Evolutionary conservation across 1,140 invertebrate genomes (phyloP).

Genomic region (Drosophila sproati): DNA sequence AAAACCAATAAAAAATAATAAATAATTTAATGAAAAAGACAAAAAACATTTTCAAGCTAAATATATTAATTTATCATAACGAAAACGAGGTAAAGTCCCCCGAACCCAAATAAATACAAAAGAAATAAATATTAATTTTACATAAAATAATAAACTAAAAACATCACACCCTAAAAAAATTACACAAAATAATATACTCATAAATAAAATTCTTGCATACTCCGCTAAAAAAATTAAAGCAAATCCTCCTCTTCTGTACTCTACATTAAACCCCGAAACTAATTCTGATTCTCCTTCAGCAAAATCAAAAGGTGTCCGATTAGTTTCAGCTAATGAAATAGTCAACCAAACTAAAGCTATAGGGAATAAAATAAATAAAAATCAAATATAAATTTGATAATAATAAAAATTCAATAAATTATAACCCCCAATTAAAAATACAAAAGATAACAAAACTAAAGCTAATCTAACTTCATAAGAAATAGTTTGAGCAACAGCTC

Average conservation of each 20-base stretch:
- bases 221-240: conserved; percentile 90
- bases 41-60: conserved; percentile 81
- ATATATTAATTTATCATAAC: conserved; percentile 83
- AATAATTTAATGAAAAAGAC: conserved; percentile 71
- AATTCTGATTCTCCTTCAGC: conserved; percentile 90
- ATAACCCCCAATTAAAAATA: conserved; percentile 65
- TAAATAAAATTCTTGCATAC: conserved; percentile 86
- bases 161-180: conserved; percentile 87
- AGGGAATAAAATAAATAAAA: conserved; percentile 85
- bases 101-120: conserved; percentile 84
- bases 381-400: conserved; percentile 85
- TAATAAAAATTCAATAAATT: conserved; percentile 65
- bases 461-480: conserved; percentile 85
- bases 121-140: conserved; percentile 85
- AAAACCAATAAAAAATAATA: conserved; percentile 54
- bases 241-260: conserved; percentile 89
- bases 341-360: conserved; percentile 86
- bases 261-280: conserved; percentile 91
- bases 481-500: conserved; percentile 87
- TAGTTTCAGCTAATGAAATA: conserved; percentile 88
- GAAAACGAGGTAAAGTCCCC: conserved; percentile 63
- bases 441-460: conserved; percentile 64
- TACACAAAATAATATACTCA: conserved; percentile 88
- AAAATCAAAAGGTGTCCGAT: conserved; percentile 92
- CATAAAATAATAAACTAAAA: conserved; percentile 86